Percentiles rank a stretch among this genome's conserved stretches.
Evolutionary conservation across 2,113 vertebrate species (phyloP).

Genomic region (Oryzias woworae): DNA sequence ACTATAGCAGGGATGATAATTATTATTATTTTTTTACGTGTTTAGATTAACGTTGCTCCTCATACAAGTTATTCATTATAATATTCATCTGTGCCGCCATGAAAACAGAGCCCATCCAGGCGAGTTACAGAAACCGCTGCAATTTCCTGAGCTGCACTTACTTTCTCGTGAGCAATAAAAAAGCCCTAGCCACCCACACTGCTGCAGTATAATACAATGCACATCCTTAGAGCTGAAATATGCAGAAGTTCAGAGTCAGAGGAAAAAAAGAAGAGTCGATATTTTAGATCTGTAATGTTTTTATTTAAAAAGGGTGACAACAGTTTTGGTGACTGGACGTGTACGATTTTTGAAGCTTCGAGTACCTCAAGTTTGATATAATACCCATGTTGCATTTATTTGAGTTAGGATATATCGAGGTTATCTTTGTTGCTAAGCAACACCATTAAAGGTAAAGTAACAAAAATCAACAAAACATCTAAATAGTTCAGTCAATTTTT

Average conservation of each 20-base stretch:
- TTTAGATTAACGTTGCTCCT: too few relatives aligned
- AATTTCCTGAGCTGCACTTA: slow-evolving; percentile 31
- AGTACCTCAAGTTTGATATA: not conserved
- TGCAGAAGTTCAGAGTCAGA: not conserved
- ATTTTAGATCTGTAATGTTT: not conserved
- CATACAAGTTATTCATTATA: too few relatives aligned
- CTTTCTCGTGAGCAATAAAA: slow-evolving; percentile 34
- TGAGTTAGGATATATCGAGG: not conserved
- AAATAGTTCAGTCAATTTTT: too few relatives aligned
- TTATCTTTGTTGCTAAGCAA: slow-evolving; percentile 6
- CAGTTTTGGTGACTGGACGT: not conserved
- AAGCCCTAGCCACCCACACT: slow-evolving; percentile 28
- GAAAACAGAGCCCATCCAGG: not conserved
- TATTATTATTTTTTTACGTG: too few relatives aligned
- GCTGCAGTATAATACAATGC: slow-evolving; percentile 14
- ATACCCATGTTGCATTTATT: not conserved
- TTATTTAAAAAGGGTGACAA: not conserved
- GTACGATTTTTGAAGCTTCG: too few relatives aligned
- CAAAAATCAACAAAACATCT: not conserved
- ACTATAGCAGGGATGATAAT: too few relatives aligned
- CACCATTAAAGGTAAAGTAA: slow-evolving; percentile 3
- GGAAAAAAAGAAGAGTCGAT: not conserved
- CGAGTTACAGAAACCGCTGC: slow-evolving; percentile 14
- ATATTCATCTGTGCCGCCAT: slow-evolving; percentile 1
- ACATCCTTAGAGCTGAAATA: slow-evolving; percentile 10